Base-by-base conservation (phyloP, 2,113 vertebrate species). In the Larimichthys polyactis region DNA sequence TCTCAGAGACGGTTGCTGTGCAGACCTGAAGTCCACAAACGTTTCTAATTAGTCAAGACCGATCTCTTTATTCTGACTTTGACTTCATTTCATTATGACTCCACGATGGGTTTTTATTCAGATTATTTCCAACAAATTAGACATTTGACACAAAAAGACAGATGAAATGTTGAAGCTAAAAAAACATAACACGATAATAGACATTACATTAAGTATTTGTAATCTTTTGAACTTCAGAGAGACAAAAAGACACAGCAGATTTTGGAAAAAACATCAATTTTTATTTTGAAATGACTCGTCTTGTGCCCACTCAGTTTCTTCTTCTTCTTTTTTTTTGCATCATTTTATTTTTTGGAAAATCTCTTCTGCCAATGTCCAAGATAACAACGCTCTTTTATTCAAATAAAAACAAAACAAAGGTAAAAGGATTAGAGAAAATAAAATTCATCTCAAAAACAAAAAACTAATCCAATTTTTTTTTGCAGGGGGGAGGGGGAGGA, bases 241-340 rank as follows among this genome's bases (percentile, higher is more conserved):
- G 24, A 86, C 27, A 88, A 90, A 69, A 80, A 87, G 17, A 91
- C 58, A 90, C 76, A 79, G 15, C 44, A 43, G 2, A 4, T 71
- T 91, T 87, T 89, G 90, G 87, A 82, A 93, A 93, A 91, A 92
- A 89, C 83, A 92, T 88, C 78, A 81, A 86, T 71, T 91, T 95
- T 96, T 95, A 95, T 95, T 95, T 88, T 93, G 90, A 94, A 94
- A 95, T 94, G 93, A 94, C 86, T 92, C 48, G 78, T 89, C 80
- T 92, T 87, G 82, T 93, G 91, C 92, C 91, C 78, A 68, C 87
- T 90, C 71, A 55, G 71, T 80, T 90, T 71, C 73, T 57, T 80
- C 73, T 83, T 71, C n/a, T 78, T 67, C n/a, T n/a, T n/a, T 66
- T 77, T 27, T 54, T 79, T 79, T 85, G 22, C 67, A 71, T 75